Conservation (phyloP, 2,113 vertebrate genomes). For the Callipepla californica region DNA sequence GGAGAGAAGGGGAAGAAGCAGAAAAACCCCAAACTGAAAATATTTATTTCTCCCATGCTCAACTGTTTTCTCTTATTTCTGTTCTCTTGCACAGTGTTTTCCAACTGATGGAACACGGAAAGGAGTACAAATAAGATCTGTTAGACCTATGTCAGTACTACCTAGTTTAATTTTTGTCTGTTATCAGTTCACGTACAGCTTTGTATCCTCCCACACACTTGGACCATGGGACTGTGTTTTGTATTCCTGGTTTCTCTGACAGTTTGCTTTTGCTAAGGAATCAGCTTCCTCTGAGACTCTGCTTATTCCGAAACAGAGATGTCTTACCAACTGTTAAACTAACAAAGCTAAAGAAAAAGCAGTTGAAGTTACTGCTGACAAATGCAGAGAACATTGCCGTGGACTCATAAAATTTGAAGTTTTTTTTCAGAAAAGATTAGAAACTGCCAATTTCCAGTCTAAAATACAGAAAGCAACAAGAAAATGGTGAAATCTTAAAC, state of each 20-base stretch:
- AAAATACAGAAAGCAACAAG: background rate
- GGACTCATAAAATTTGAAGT: background rate
- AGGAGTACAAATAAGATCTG: background rate
- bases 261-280: background rate
- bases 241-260: background rate
- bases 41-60: background rate
- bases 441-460: background rate
- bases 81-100: background rate
- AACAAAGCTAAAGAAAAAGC: background rate
- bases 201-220: rapidly evolving
- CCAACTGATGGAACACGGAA: background rate
- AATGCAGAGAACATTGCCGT: background rate
- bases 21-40: background rate
- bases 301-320: background rate
- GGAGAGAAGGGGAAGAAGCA: background rate
- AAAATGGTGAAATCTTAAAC: background rate
- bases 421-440: background rate
- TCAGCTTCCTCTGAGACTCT: background rate
- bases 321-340: background rate
- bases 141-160: background rate
- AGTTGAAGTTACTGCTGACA: background rate
- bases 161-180: background rate
- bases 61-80: background rate
- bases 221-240: background rate
- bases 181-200: background rate